Conservation (phyloP, 2,888 invertebrate species). For the Habrosyne pyritoides region DNA sequence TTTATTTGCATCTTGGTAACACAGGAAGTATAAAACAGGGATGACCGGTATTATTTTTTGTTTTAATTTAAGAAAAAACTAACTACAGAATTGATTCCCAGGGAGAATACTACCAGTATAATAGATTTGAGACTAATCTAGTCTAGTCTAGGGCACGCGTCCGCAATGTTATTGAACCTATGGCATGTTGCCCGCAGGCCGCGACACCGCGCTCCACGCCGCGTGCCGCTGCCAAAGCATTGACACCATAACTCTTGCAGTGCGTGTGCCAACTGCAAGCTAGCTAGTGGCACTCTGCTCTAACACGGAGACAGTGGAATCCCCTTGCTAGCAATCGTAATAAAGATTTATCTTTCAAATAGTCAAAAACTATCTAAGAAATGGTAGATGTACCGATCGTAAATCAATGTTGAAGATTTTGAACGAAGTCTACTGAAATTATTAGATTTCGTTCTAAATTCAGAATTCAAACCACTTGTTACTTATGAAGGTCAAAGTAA, state of each 20-base stretch:
- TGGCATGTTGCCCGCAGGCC: constrained; percentile 32
- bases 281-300: neutral
- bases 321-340: neutral
- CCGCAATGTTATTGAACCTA: constrained; percentile 20
- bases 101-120: neutral
- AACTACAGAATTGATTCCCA: neutral
- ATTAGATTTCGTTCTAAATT: too few relatives aligned
- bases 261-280: constrained; percentile 31
- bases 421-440: too few relatives aligned
- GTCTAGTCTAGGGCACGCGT: neutral
- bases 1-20: too few relatives aligned
- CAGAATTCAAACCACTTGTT: too few relatives aligned
- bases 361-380: neutral
- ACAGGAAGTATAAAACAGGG: too few relatives aligned
- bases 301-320: neutral
- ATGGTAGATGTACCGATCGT: too few relatives aligned
- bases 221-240: constrained; percentile 46
- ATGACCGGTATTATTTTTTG: too few relatives aligned
- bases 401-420: too few relatives aligned
- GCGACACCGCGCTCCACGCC: constrained; percentile 42
- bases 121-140: neutral
- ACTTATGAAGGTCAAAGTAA: too few relatives aligned
- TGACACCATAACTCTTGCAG: constrained; percentile 40
- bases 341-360: neutral
- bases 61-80: neutral